Base-by-base conservation (phyloP, 2,888 invertebrate genomes). In the Tachina fera region DNA sequence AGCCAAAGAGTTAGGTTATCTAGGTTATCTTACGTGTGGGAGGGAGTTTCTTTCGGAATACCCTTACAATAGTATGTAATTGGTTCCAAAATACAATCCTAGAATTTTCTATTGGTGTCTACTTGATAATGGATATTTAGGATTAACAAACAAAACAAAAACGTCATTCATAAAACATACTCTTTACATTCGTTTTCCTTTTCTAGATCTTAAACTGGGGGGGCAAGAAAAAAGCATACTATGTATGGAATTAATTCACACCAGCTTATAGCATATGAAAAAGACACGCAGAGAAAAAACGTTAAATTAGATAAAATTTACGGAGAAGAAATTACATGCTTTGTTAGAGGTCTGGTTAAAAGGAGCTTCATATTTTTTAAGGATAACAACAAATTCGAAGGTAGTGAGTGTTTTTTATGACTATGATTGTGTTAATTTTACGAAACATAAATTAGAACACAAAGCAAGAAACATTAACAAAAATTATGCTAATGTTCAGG, bases 241-340 rank as follows among this genome's bases (percentile, higher is more conserved):
- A 31, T 31, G 5, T 31, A 45, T 31, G 10, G 41, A 68, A 53
- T 49, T 60, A 65, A 74, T 14, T 13, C 53, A 45, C 61, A 82
- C 76, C 65, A 72, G 71, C 61, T 56, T 47, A 51, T 22, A 65
- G 39, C 47, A 67, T 45, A 16, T 31, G 45, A 10, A 51, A 60
- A 56, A 56, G 63, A 63, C 13, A 41, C 22, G 41, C n/a, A 63
- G 19, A 53, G 31, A 22, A 61, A 13, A 56, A 19, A 14, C n/a
- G 13, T 19, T 47, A 53, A 72, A 77, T 45, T 51, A 47, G 51
- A 72, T 82, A 71, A 49, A 75, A 82, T 47, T 49, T 51, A 75
- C 79, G 47, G 43, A 31, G 43, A 31, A 79, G 76, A 41, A 83
- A 77, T 53, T 16, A 56, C 80, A 86, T 82, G 76, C 85, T 82